Evolutionary conservation across 2,888 invertebrate genomes (phyloP).

Genomic region (Elysia crispata): DNA sequence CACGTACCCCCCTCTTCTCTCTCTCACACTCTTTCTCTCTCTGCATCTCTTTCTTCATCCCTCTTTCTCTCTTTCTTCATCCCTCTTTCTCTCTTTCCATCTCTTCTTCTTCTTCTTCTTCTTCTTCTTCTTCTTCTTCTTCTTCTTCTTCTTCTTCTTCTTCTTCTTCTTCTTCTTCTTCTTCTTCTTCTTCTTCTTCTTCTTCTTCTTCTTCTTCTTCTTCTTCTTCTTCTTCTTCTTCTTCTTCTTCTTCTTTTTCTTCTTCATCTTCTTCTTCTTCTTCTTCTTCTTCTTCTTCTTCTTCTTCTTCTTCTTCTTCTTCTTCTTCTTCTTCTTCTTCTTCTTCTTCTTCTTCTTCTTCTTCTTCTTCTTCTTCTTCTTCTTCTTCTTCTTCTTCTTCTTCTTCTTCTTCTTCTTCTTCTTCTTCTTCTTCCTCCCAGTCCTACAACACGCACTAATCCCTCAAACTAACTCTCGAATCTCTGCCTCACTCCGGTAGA

Average conservation of each 20-base stretch:
- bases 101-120: constrained; percentile 10
- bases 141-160: constrained; percentile 15
- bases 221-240: constrained; percentile 2
- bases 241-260: constrained; percentile 14
- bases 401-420: neutral
- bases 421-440: constrained; percentile 3
- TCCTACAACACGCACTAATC: too few relatives aligned
- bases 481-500: neutral
- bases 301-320: constrained; percentile 27
- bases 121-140: constrained; percentile 20
- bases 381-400: neutral
- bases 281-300: constrained; percentile 12
- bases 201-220: neutral
- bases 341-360: constrained; percentile 25
- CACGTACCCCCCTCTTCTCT: neutral
- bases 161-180: constrained; percentile 10
- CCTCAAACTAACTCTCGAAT: constrained; percentile 3
- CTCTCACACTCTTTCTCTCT: neutral
- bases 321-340: constrained; percentile 10
- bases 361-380: neutral
- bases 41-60: constrained; percentile 13
- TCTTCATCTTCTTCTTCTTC: neutral
- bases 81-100: too few relatives aligned
- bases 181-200: neutral
- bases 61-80: constrained; percentile 29